Base-by-base conservation (phyloP, 1,140 invertebrate genomes). In the Neodiprion lecontei region DNA sequence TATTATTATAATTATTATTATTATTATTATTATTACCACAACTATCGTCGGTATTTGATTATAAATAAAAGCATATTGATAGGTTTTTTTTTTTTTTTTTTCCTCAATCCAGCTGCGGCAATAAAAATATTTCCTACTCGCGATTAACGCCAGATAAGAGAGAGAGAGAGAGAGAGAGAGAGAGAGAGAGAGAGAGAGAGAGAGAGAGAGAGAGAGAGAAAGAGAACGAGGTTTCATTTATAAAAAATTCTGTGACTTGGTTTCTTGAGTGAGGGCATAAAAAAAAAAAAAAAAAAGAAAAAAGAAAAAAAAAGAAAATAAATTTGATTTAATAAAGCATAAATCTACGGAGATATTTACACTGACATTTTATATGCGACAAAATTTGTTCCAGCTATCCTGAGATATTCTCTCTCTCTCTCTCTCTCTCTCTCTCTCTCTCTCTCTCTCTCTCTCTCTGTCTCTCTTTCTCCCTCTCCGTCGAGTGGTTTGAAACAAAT, bases 91-190 rank as follows among this genome's bases (percentile, higher is more conserved):
- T 23, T 28, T 53, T 17, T 23, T 68, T 7, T 23, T 68, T 68
- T 17, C 7, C 21, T 68, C 67, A 17, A 68, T n/a, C n/a, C 11
- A 0, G 9, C 7, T 23, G 23, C 67, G 14, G 48, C 40, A 69
- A 23, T 23, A 40, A 23, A 70, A 9, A 50, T 10, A 48, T 68
- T 21, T 69, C 61, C 67, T 74, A 70, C 50, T 40, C 14, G 49
- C 48, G 7, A 9, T n/a, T 21, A 40, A 67, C 66, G 61, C 11
- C 2, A 67, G 17, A 23, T 21, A 50, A 10, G 47, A 17, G 47
- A n/a, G 61, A 49, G 68, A 67, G 23, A 65, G 71, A 72, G 50
- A 61, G 50, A 66, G 48, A 66, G 67, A 66, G 65, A 67, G 72
- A 72, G 47, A 48, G 72, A 67, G 73, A 70, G 50, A 53, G 1